Base-by-base conservation (phyloP, 2,888 invertebrate genomes). In the Synergus umbraculus region DNA sequence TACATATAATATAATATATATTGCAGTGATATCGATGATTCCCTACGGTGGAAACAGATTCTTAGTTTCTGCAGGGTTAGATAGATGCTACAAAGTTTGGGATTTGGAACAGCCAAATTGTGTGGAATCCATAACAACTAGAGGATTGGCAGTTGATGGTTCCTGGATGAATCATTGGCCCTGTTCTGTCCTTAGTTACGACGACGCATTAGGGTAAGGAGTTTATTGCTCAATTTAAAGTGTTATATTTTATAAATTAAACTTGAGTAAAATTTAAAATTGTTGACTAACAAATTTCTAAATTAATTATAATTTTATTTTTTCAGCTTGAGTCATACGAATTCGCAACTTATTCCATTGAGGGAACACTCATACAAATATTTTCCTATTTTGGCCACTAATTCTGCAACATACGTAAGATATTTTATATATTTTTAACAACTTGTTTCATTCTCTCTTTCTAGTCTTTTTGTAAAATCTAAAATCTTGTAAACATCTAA, bases 71-170 rank as follows among this genome's bases (percentile, higher is more conserved):
- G 95, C 94, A 1, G 95, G 95, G 9, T 92, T 94, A 60, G 96
- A 96, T 89, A 95, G 95, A 66, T 93, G 93, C 78, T 93, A 94
- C 41, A 95, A 95, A 91, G 93, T 95, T 79, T 96, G 96, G 96
- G 95, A 96, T 90, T 94, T 96, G 77, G 91, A 93, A 76, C 92
- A 93, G 83, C 88, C 90, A 60, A 89, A 85, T 41, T 87, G 86
- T 49, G 93, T 93, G 1, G 88, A 93, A 43, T 89, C 86, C 49
- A 83, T 82, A n/a, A 65, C 85, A 4, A 93, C 92, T 83, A 92
- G 92, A 80, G 92, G 93, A 65, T 87, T 93, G 13, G 88, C 93
- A n/a, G 91, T 92, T 0, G 93, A 93, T 86, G 93, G 93, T 9
- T 86, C 91, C 64, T 94, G 94, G 94, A 84, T 93, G 79, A 91